These are phyloP conservation scores for Galbula dea DNA, from an alignment of 2,113 vertebrate species.

Conservation along the genomic window DNA sequence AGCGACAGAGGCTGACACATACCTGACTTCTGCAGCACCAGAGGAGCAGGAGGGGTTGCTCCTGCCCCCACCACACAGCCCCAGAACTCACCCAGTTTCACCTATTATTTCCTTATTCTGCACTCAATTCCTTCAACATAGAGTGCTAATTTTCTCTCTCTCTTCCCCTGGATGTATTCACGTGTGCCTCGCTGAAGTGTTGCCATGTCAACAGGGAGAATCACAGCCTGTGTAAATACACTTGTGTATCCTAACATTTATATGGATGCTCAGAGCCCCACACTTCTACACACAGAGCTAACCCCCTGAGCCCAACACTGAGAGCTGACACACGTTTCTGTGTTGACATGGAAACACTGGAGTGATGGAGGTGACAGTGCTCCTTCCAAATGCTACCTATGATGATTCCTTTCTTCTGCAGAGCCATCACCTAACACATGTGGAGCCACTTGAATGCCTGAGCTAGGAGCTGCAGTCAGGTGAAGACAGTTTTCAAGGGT, in stretches of 20 bases:
- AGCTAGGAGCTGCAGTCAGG: background rate
- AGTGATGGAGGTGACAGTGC: background rate
- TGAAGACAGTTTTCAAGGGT: too few species aligned
- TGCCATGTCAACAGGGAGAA: background rate
- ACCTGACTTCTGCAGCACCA: background rate
- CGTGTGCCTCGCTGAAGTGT: background rate
- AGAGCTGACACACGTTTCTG: too few species aligned
- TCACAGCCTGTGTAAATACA: background rate
- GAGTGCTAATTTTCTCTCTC: background rate
- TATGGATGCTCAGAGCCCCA: accelerated
- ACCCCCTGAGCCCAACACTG: accelerated
- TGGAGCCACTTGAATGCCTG: background rate
- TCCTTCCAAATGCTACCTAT: background rate
- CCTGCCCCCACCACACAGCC: background rate
- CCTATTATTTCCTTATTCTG: accelerated
- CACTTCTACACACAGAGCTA: too few species aligned
- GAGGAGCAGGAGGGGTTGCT: background rate
- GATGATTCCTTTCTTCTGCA: background rate
- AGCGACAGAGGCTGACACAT: accelerated
- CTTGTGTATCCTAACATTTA: background rate
- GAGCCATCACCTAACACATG: too few species aligned
- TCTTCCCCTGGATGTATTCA: accelerated
- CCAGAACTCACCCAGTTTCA: background rate
- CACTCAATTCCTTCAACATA: background rate
- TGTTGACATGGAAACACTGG: background rate